Base-by-base conservation (phyloP, 2,113 vertebrate species). In the Sardina pilchardus region DNA sequence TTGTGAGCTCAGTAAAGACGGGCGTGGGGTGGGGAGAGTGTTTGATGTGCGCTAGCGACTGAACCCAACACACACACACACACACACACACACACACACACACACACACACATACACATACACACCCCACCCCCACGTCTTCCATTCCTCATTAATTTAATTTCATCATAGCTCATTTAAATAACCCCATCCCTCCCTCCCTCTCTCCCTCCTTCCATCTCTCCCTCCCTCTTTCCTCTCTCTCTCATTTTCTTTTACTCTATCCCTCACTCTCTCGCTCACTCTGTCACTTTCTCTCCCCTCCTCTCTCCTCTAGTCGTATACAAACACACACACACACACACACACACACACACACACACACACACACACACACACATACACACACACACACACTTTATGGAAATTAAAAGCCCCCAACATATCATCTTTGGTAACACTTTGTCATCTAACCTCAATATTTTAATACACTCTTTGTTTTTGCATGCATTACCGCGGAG, bases 81-180 rank as follows among this genome's bases (percentile, higher is more conserved):
- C n/a, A n/a, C n/a, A n/a, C n/a, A n/a, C n/a, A n/a, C n/a, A n/a
- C n/a, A n/a, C n/a, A n/a, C n/a, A n/a, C n/a, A n/a, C n/a, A n/a
- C n/a, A n/a, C n/a, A n/a, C n/a, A n/a, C n/a, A n/a, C n/a, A n/a
- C n/a, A n/a, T n/a, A n/a, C n/a, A n/a, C n/a, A n/a, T n/a, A 42
- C 39, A 42, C 39, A 2, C 39, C 45, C 5, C 50, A 19, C 48
- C 50, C 14, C 16, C 50, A 16, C 48, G 4, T 7, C 34, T 42
- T 80, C 30, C 30, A 16, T 80, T 80, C 48, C 36, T 85, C 85
- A 92, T 91, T 91, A 91, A 90, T 91, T 91, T 86, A 90, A 91
- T 90, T 86, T 90, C 91, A 89, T 90, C 86, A 85, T 84, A 84
- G 86, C 88, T 91, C 47, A 88, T 92, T 89, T 90, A 39, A 53